A percentile compares a stretch with the other conserved stretches of the same genome.
Conservation (phyloP, 2,888 invertebrate genomes). For the Endomychus coccineus region DNA sequence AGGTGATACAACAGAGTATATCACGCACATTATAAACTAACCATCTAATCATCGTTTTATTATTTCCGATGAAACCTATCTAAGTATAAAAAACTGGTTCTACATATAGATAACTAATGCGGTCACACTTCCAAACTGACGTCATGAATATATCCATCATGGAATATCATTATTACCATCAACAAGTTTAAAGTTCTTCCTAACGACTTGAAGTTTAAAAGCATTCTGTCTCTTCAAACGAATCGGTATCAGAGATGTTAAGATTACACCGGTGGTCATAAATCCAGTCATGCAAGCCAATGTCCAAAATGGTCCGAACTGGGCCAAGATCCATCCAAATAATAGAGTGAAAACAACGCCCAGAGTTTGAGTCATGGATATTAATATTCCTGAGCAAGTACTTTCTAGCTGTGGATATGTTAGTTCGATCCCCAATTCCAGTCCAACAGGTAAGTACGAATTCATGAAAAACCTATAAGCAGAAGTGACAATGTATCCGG, state of each 20-base stretch:
- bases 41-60: too few species aligned
- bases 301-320: neutral
- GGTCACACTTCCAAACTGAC: too few species aligned
- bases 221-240: neutral
- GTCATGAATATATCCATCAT: too few species aligned
- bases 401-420: slow-evolving; percentile 9
- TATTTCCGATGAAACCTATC: too few species aligned
- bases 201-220: too few species aligned
- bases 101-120: too few species aligned
- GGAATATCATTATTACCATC: too few species aligned
- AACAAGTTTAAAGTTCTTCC: too few species aligned
- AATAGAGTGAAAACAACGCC: slow-evolving; percentile 10
- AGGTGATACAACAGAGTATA: too few species aligned
- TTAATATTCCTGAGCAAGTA: slow-evolving; percentile 6
- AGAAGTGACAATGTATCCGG: too few species aligned
- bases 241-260: neutral
- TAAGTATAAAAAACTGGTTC: too few species aligned
- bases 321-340: slow-evolving; percentile 1
- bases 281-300: neutral
- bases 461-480: slow-evolving; percentile 7
- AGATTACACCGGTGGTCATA: neutral
- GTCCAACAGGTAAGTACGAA: slow-evolving; percentile 10
- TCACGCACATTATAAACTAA: too few species aligned
- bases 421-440: slow-evolving; percentile 9
- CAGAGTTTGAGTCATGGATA: neutral